phyloP scores from a whole-genome alignment of 2,888 invertebrate genomes.

The Mactromeris polynyma region DNA sequence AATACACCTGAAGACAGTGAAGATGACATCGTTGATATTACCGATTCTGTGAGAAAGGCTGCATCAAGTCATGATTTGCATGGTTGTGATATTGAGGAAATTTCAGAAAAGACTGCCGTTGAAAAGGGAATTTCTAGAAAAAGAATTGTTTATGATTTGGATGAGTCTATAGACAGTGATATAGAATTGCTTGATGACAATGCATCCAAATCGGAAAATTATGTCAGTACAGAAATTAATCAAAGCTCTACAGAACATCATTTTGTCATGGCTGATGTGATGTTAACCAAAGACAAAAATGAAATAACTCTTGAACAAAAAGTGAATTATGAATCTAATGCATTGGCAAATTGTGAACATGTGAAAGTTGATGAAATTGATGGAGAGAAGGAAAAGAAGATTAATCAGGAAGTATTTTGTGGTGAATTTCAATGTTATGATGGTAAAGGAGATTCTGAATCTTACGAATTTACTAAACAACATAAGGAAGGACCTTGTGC shows the following conservation, averaged over 20 bases:
- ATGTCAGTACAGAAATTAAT: not conserved
- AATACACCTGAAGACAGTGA: not conserved
- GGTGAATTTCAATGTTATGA: not conserved
- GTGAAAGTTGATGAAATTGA: slow-evolving; percentile 50
- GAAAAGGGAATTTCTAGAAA: not conserved
- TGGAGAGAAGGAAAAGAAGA: slow-evolving; percentile 28
- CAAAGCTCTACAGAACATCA: not conserved
- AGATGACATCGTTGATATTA: slow-evolving; percentile 59
- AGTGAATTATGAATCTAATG: slow-evolving; percentile 7
- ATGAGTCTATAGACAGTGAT: slow-evolving; percentile 49
- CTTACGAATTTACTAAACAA: not conserved
- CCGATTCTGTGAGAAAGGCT: slow-evolving; percentile 47
- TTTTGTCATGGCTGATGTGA: not conserved
- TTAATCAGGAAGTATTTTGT: not conserved
- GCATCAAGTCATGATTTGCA: not conserved
- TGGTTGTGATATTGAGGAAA: not conserved
- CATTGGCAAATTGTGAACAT: not conserved
- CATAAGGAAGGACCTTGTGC: not conserved
- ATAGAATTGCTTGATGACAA: slow-evolving; percentile 36
- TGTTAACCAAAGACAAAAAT: not conserved
- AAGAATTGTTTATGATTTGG: slow-evolving; percentile 30
- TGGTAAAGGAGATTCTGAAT: not conserved
- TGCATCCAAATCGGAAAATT: not conserved
- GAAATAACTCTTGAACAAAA: not conserved
- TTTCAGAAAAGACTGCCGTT: not conserved